Evolutionary conservation across 2,797 vertebrate species (phyloP), one percentile per base, ranked within the genome.

Genomic region (Phalloptychus januarius): DNA sequence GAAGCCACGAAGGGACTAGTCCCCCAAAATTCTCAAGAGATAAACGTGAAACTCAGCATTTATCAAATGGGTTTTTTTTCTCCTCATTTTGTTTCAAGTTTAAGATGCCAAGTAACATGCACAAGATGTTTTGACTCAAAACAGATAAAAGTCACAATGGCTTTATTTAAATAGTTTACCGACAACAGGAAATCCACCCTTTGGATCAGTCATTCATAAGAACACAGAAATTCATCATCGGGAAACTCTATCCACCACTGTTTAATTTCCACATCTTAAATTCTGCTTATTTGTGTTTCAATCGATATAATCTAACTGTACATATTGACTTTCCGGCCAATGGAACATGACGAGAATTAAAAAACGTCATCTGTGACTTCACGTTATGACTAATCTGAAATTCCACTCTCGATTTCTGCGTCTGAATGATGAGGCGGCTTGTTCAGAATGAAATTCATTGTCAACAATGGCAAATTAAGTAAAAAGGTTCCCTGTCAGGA

Each of bases 371-470:
- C 70, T 40, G 52, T 71, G 78, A 86, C 42, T 15, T 67, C 75
- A 58, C 5, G 44, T 2, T 84, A 88, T 91, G 86, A 93, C 79
- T 89, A 89, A 93, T 77, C 45, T 81, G 80, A 89, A 91, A 88
- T 86, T 90, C 87, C 88, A 83, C 42, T 86, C 77, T 88, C 80
- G 75, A 85, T 89, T 88, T 86, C 80, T 78, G 44, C 2, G 74
- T 73, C 54, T 76, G 12, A 79, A 72, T 16, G 38, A 38, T 1
- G 48, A 73, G 63, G 69, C 23, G 28, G 65, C 65, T 78, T 74
- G 45, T 20, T 87, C 77, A 82, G 50, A 86, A 72, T 52, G 72
- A 89, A 77, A 85, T 78, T 73, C 50, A 80, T 72, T 63, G 83
- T 81, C 73, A 76, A 81, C 80, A 67, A 88, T 73, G 76, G 56